Conservation (phyloP, 2,888 invertebrate species). For the Eudemis profundana region DNA sequence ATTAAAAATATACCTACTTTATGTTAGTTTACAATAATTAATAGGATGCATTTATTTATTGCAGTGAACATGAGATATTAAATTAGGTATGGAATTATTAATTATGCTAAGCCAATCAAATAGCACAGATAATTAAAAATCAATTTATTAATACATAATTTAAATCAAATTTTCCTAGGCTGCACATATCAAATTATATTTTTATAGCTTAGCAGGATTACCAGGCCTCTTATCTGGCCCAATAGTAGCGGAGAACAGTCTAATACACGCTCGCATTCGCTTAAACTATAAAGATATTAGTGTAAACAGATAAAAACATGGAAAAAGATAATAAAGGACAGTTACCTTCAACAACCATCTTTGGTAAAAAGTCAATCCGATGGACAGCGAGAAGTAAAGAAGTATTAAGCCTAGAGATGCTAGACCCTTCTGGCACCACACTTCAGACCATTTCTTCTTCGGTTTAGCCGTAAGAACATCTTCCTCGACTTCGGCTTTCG, state of each 20-base stretch:
- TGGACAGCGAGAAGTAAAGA: slow-evolving; percentile 95
- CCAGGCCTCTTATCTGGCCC: neutral
- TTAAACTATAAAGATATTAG: slow-evolving; percentile 20
- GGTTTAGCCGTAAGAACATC: slow-evolving; percentile 72
- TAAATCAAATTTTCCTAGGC: no score
- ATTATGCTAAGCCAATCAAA: no score
- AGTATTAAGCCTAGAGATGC: slow-evolving; percentile 86
- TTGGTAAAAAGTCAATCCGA: slow-evolving; percentile 98
- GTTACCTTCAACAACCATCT: slow-evolving; percentile 94
- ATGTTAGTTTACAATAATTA: no score
- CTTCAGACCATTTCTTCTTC: slow-evolving; percentile 71
- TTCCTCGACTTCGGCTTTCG: slow-evolving; percentile 71
- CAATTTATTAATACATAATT: no score
- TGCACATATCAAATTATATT: neutral
- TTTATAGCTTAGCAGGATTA: slow-evolving; percentile 1
- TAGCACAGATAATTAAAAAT: no score
- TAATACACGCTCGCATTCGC: neutral
- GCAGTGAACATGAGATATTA: no score
- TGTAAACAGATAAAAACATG: slow-evolving; percentile 41
- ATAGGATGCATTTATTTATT: no score
- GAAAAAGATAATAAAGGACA: slow-evolving; percentile 6
- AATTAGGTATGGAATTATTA: no score
- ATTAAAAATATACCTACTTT: no score
- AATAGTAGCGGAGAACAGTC: neutral
- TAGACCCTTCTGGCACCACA: slow-evolving; percentile 73